Evolutionary conservation across 2,888 invertebrate genomes (phyloP).

Genomic region (Hyles lineata): DNA sequence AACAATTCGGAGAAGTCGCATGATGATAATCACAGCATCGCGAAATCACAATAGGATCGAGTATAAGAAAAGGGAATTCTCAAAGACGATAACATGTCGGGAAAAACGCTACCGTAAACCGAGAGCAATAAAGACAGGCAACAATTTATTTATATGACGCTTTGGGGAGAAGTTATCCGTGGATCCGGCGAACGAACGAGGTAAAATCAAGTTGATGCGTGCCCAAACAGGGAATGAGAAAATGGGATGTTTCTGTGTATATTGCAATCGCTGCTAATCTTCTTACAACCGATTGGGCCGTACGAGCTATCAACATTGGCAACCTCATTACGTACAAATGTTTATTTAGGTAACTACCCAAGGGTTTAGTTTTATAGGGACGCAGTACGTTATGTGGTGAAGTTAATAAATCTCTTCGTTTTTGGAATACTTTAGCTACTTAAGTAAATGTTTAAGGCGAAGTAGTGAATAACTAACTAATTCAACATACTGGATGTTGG

Average conservation of each 20-base stretch:
- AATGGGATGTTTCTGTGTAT: slow-evolving; percentile 64
- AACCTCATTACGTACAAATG: slow-evolving; percentile 25
- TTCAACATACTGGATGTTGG: too few relatives aligned
- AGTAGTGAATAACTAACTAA: too few relatives aligned
- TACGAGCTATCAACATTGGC: slow-evolving; percentile 16
- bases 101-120: slow-evolving; percentile 78
- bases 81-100: slow-evolving; percentile 72
- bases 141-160: slow-evolving; percentile 85
- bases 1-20: slow-evolving; percentile 47
- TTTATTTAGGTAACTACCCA: slow-evolving; percentile 25
- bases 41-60: slow-evolving; percentile 74
- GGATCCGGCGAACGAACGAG: slow-evolving; percentile 71
- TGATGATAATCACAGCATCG: slow-evolving; percentile 75
- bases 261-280: slow-evolving; percentile 63
- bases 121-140: slow-evolving; percentile 80
- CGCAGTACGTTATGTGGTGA: too few relatives aligned
- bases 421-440: background rate
- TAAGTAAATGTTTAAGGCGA: background rate
- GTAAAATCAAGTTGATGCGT: slow-evolving; percentile 81
- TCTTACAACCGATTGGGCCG: slow-evolving; percentile 52
- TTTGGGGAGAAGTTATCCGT: slow-evolving; percentile 80
- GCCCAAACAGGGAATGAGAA: slow-evolving; percentile 66
- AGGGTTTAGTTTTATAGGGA: background rate
- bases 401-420: background rate
- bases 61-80: slow-evolving; percentile 72